Evolutionary conservation across 1,140 invertebrate species (phyloP).

Genomic region (Lerema accius): DNA sequence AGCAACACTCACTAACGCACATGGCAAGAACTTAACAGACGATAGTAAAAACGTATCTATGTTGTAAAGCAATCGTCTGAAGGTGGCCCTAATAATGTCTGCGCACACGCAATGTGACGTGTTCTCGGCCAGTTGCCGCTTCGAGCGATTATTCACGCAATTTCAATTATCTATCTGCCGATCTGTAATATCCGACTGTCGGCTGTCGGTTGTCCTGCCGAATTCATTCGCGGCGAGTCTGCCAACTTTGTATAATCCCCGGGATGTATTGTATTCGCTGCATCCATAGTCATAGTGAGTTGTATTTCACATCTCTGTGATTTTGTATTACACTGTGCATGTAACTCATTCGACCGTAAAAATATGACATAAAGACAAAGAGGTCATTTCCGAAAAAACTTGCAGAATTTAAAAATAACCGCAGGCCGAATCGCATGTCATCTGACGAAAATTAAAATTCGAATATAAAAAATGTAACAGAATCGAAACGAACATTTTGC

Average conservation of each 20-base stretch:
- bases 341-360: too few species aligned
- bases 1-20: too few species aligned
- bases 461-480: conserved; percentile 7
- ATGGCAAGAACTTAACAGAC: too few species aligned
- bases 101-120: conserved; percentile 65
- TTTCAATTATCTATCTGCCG: conserved; percentile 59
- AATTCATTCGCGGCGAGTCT: neutral
- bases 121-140: conserved; percentile 50
- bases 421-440: too few species aligned
- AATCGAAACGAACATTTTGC: conserved; percentile 14
- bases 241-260: neutral
- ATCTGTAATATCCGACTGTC: conserved; percentile 46
- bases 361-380: too few species aligned
- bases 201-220: conserved; percentile 15
- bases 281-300: too few species aligned
- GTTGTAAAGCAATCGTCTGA: neutral
- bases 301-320: too few species aligned
- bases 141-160: conserved; percentile 55
- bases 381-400: too few species aligned
- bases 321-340: too few species aligned
- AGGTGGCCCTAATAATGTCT: conserved; percentile 37
- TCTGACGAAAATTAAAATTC: neutral
- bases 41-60: too few species aligned
- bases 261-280: neutral
- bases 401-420: too few species aligned